Conservation (phyloP, 1,140 invertebrate genomes). For the Doryteuthis pealeii region DNA sequence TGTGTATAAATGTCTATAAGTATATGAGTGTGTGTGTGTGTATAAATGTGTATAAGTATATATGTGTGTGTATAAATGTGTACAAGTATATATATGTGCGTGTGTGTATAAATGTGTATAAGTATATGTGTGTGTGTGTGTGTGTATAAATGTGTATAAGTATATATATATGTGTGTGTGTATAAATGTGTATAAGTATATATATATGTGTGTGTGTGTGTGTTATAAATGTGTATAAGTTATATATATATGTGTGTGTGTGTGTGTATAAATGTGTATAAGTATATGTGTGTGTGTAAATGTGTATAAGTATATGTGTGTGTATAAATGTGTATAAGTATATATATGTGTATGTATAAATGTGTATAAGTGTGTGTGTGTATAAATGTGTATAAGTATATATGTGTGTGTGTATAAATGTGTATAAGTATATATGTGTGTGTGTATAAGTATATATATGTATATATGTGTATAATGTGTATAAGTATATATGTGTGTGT, state of each 20-base stretch:
- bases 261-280: background rate
- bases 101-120: slow-evolving; percentile 3
- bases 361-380: background rate
- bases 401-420: background rate
- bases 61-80: too few relatives aligned
- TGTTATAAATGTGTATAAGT: background rate
- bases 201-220: background rate
- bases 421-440: background rate
- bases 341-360: background rate
- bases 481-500: too few relatives aligned
- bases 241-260: background rate
- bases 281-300: background rate
- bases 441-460: background rate
- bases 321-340: background rate
- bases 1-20: too few relatives aligned
- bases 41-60: background rate
- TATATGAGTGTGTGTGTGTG: too few relatives aligned
- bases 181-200: background rate
- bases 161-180: background rate
- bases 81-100: background rate
- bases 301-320: background rate
- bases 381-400: background rate
- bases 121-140: slow-evolving; percentile 4
- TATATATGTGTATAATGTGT: background rate
- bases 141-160: slow-evolving; percentile 8